Conservation (phyloP, 1,140 invertebrate genomes). For the Drosophila subpulchrella region DNA sequence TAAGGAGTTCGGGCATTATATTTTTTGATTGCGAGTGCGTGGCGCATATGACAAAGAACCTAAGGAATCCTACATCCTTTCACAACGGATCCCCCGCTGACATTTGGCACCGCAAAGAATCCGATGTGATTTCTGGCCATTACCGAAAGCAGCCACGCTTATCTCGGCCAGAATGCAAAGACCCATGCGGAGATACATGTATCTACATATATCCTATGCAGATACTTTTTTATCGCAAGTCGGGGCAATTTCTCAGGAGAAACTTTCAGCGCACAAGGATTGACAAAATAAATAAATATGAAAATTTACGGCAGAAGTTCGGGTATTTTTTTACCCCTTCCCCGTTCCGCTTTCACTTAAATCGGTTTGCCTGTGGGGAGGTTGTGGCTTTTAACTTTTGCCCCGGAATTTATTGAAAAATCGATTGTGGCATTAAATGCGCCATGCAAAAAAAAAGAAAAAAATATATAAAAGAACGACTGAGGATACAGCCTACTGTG, state of each 20-base stretch:
- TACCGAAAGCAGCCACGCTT: constrained; percentile 66
- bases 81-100: constrained; percentile 38
- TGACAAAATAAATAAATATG: constrained; percentile 83
- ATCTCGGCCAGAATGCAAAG: constrained; percentile 58
- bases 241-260: constrained; percentile 30
- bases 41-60: constrained; percentile 44
- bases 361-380: constrained; percentile 21
- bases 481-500: constrained; percentile 60
- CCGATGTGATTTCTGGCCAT: constrained; percentile 77
- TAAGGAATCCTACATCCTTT: not conserved
- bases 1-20: constrained; percentile 51
- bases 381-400: constrained; percentile 71
- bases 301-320: constrained; percentile 79
- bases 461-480: not conserved
- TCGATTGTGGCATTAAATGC: constrained; percentile 77
- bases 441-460: not conserved
- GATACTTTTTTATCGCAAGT: constrained; percentile 57
- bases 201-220: constrained; percentile 45
- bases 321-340: constrained; percentile 44
- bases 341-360: constrained; percentile 39
- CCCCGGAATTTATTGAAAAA: constrained; percentile 77
- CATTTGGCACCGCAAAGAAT: constrained; percentile 60
- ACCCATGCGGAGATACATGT: constrained; percentile 40
- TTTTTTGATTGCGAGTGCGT: constrained; percentile 77
- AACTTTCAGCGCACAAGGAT: constrained; percentile 72